Evolutionary conservation across 2,113 vertebrate genomes (phyloP), one percentile per base, ranked within the genome.

Genomic region (Nanorana parkeri): DNA sequence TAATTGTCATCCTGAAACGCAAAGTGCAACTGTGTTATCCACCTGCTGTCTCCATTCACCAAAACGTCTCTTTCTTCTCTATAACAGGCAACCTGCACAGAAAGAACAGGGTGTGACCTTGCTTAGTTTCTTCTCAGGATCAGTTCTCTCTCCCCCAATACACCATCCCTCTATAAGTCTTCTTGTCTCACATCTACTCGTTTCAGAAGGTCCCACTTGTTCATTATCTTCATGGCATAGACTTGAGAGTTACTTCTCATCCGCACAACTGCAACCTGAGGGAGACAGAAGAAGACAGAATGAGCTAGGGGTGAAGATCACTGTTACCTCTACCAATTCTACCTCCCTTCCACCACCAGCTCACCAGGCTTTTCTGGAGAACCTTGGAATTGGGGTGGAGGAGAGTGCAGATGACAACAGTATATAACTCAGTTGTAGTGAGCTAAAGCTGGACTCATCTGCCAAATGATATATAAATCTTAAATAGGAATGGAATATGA

Each of bases 1-100:
- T 95, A 95, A 88, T 96, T 93, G 83, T 96, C 94, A 5, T 96
- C 95, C 85, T 96, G 95, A 82, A 96, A 96, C 77, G 95, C 93
- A 21, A 95, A 96, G 84, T 96, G 94, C 83, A 96, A 84, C 86
- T 94, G 90, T 0, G 95, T 96, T 84, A 96, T 95, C 95, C 95
- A 96, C 54, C 89, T 89, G 68, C 90, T 88, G 85, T 95, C 94
- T 5, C 95, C 95, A 2, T 88, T 94, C 67, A 96, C 90, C 85
- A 96, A 80, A 80, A 96, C 94, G 2, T 96, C 95, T 41, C 94
- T 89, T 83, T 96, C 95, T 84, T 96, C 95, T 17, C 95, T 93
- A 87, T 93, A 96, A 81, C 95, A 95, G 1, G 93, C 94, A 17
- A 93, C 93, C 95, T 96, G 77, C 24, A 28, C 1, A 0, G 13